Conservation (phyloP, 2,888 invertebrate species). For the Sesamia inferens region DNA sequence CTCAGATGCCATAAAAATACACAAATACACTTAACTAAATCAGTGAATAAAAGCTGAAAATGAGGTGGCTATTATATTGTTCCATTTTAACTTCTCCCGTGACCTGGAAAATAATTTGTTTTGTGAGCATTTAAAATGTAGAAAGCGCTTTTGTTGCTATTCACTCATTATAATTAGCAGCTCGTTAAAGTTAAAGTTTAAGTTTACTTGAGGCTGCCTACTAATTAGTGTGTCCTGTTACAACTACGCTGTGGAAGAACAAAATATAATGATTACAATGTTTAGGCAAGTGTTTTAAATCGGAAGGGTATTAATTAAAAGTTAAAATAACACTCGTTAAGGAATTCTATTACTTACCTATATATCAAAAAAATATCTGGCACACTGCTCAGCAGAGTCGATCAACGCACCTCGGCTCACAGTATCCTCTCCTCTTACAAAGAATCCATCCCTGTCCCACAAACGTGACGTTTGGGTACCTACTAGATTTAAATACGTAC, state of each 20-base stretch:
- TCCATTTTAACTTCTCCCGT: conserved; percentile 34
- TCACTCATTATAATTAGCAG: conserved; percentile 55
- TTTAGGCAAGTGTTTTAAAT: conserved; percentile 3
- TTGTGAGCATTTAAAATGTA: conserved; percentile 34
- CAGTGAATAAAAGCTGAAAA: conserved; percentile 27
- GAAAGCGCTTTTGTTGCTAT: conserved; percentile 54
- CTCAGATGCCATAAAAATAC: conserved; percentile 4
- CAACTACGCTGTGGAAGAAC: conserved; percentile 8
- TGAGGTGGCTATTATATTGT: conserved; percentile 26
- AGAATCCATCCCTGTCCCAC: conserved; percentile 8
- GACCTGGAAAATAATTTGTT: conserved; percentile 53
- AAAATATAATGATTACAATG: conserved; percentile 22
- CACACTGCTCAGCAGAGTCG: conserved; percentile 2
- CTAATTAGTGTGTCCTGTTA: conserved; percentile 46
- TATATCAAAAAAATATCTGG: background rate
- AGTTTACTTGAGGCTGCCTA: conserved; percentile 32
- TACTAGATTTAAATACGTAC: background rate
- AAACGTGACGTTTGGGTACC: background rate
- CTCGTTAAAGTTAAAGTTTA: conserved; percentile 42
- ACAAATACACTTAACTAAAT: conserved; percentile 24
- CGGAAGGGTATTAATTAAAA: background rate
- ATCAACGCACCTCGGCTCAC: background rate
- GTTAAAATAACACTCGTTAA: conserved; percentile 3
- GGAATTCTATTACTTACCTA: background rate
- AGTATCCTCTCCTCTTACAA: conserved; percentile 8